phyloP scores from a whole-genome alignment of 1,140 invertebrate genomes.

The Anoplophora glabripennis region DNA sequence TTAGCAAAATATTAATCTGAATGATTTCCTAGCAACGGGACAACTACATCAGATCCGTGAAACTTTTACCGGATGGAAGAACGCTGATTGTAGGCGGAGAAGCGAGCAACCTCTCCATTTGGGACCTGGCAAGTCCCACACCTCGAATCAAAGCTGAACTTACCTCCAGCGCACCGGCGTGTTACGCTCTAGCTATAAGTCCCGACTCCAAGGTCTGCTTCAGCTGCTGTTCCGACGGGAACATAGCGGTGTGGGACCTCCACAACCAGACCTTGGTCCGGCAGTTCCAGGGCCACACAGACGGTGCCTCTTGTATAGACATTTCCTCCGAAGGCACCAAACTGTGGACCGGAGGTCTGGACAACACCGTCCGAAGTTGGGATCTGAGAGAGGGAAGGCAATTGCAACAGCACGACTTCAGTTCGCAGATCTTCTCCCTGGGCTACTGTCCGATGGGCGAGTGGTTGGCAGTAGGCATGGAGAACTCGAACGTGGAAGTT shows the following conservation, averaged over 20 bases:
- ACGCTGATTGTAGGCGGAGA: constrained; percentile 92
- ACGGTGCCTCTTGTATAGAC: constrained; percentile 96
- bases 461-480: constrained; percentile 98
- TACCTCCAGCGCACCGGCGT: constrained; percentile 87
- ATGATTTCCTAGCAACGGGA: constrained; percentile 69
- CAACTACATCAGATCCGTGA: constrained; percentile 90
- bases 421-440: constrained; percentile 88
- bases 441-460: constrained; percentile 97
- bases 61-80: constrained; percentile 84
- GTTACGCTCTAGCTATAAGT: constrained; percentile 86
- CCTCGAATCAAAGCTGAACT: constrained; percentile 90
- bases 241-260: constrained; percentile 96
- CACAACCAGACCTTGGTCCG: constrained; percentile 90
- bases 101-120: constrained; percentile 84
- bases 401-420: constrained; percentile 87
- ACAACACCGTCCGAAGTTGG: constrained; percentile 92
- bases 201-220: constrained; percentile 93
- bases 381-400: constrained; percentile 87
- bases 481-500: constrained; percentile 97
- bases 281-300: constrained; percentile 91
- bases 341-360: constrained; percentile 94
- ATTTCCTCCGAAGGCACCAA: constrained; percentile 93
- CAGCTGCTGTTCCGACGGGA: constrained; percentile 95
- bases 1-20: no score
- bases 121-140: constrained; percentile 84